Evolutionary conservation across 2,113 vertebrate genomes (phyloP), one percentile per base, ranked within the genome.

Genomic region (Typhlomys cinereus): DNA sequence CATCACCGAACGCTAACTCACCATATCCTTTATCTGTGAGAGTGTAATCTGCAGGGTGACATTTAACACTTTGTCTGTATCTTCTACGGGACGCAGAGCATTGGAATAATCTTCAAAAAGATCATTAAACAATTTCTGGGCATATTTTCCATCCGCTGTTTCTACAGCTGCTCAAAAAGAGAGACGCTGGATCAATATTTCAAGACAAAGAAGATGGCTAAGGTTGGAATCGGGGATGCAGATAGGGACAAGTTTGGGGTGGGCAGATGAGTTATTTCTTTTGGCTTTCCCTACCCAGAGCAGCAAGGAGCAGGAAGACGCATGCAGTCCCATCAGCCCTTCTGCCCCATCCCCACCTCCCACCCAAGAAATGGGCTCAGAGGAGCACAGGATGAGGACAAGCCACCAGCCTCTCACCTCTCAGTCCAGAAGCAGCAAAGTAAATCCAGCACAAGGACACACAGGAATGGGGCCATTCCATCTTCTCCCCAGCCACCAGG

Each of bases 21-120:
- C 99, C 99, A 99, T 99, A 90, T 99, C 99, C 98, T 99, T 99
- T 96, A 99, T 99, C 98, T 99, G 99, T 36, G 99, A 99, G 80
- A 99, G 98, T 0, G 99, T 99, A 95, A 99, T 98, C 97, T 99
- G 99, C 94, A 99, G 98, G 0, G 99, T 99, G 85, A 99, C 99
- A 59, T 99, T 99, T 90, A 99, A 96, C 31, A 99, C 99, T 92
- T 98, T 98, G 95, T 99, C 99, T 48, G 99, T 99, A 93, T 99
- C 99, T 91, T 99, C 99, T 36, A 99, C 99, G 0, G 99, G 99
- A 93, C 98, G 98, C 79, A 99, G 97, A 82, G 99, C 99, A 39
- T 98, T 99, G 69, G 99, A 99, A 95, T 99, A 99, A 95, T 98
- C 97, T 97, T 99, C 98, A 98, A 99, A 99, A 93, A 99, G 97